These are phyloP conservation scores for Myotis brandtii DNA, from an alignment of 2,113 vertebrate species.

Conservation along the genomic window DNA sequence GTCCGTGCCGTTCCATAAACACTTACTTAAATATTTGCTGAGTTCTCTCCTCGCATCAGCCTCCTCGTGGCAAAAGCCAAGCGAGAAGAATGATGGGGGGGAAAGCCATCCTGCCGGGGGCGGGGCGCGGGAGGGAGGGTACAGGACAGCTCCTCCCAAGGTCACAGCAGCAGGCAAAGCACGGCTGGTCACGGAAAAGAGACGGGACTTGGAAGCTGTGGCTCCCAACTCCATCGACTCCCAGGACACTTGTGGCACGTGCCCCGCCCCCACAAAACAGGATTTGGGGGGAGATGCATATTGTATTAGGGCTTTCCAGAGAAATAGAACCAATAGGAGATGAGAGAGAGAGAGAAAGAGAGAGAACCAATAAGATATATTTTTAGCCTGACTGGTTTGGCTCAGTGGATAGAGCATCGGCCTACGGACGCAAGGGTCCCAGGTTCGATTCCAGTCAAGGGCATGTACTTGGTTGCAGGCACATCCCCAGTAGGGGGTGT, in stretches of 20 bases:
- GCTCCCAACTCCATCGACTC: background rate
- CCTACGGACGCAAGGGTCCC: too few species aligned
- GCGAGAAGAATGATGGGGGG: slow-evolving; percentile 42
- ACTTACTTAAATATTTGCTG: slow-evolving; percentile 78
- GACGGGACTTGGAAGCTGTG: background rate
- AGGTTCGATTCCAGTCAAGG: too few species aligned
- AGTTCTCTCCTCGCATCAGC: slow-evolving; percentile 41
- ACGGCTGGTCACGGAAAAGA: background rate
- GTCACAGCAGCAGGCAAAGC: background rate
- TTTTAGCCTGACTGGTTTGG: too few species aligned
- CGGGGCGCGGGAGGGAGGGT: background rate
- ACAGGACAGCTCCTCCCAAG: background rate
- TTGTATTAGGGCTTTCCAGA: background rate
- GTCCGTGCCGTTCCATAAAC: slow-evolving; percentile 72
- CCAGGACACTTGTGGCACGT: background rate
- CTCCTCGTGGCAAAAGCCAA: slow-evolving; percentile 54
- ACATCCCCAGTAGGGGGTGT: too few species aligned
- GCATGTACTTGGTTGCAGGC: too few species aligned
- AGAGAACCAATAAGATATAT: too few species aligned
- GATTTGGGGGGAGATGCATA: background rate
- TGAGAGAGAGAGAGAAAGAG: background rate
- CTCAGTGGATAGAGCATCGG: too few species aligned
- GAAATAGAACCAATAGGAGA: background rate
- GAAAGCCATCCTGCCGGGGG: background rate
- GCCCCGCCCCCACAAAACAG: background rate